phyloP scores from a whole-genome alignment of 2,113 vertebrate genomes.

The Podarcis muralis region DNA sequence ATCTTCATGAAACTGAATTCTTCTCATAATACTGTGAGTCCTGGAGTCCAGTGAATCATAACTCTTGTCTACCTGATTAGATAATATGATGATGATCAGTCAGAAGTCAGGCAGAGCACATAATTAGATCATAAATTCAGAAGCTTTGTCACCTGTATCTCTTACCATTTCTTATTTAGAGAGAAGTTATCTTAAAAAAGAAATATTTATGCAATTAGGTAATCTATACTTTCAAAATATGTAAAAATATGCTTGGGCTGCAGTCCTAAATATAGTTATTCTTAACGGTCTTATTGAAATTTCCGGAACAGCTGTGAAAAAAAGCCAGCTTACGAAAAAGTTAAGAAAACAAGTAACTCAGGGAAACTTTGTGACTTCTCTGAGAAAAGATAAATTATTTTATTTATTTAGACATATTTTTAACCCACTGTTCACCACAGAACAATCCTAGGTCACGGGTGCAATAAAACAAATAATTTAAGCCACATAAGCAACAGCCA shows the following conservation, averaged over 20 bases:
- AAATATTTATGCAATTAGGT: conserved; percentile 4
- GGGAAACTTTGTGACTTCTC: background rate
- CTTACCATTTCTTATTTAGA: conserved; percentile 46
- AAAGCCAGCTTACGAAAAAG: background rate
- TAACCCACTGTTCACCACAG: too few relatives aligned
- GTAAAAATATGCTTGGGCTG: background rate
- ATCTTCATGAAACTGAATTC: conserved; percentile 70
- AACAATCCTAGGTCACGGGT: too few relatives aligned
- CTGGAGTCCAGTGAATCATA: conserved; percentile 78
- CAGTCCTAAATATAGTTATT: background rate
- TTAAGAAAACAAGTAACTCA: background rate
- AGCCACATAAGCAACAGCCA: too few relatives aligned
- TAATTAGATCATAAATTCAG: conserved; percentile 74
- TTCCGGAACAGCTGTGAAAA: background rate
- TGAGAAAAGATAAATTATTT: background rate
- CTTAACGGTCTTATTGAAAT: background rate
- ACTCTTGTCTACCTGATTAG: conserved; percentile 77
- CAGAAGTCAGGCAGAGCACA: conserved; percentile 65
- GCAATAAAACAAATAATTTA: too few relatives aligned
- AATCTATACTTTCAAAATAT: conserved; percentile 38
- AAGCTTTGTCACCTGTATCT: background rate
- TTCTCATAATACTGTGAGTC: conserved; percentile 76
- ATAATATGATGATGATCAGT: conserved; percentile 74
- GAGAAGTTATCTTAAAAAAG: conserved; percentile 3
- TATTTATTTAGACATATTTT: too few relatives aligned